Evolutionary conservation across 2,797 vertebrate genomes (phyloP).

Genomic region (Gymnocypris eckloni): DNA sequence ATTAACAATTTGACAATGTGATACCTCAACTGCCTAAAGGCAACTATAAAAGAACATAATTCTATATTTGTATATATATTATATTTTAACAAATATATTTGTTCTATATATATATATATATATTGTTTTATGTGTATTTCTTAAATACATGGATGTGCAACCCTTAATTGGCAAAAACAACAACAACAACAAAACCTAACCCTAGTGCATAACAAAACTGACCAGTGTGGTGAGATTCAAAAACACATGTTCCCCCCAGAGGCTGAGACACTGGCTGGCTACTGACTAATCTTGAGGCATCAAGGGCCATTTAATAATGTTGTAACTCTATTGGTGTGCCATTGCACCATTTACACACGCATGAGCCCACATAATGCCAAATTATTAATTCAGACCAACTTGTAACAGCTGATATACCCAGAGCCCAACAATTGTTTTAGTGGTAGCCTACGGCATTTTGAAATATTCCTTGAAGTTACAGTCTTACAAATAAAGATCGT

Average conservation of each 20-base stretch:
- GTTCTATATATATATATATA: too few relatives aligned
- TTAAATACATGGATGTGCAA: too few relatives aligned
- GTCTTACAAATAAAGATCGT: too few relatives aligned
- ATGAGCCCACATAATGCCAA: conserved; percentile 12
- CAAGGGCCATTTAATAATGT: conserved; percentile 23
- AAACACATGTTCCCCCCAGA: conserved; percentile 11
- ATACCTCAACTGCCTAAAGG: too few relatives aligned
- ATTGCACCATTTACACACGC: conserved; percentile 23
- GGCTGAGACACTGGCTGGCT: conserved; percentile 5
- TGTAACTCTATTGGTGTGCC: conserved; percentile 23
- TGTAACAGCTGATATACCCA: neutral
- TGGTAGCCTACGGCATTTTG: too few relatives aligned
- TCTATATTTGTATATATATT: neutral
- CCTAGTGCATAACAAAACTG: neutral
- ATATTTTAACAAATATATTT: too few relatives aligned
- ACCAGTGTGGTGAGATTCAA: conserved; percentile 30
- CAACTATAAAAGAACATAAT: too few relatives aligned
- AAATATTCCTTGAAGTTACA: too few relatives aligned
- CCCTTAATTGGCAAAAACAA: neutral
- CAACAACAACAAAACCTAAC: neutral
- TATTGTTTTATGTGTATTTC: too few relatives aligned
- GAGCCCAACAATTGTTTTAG: neutral
- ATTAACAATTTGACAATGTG: too few relatives aligned
- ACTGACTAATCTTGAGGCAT: conserved; percentile 19
- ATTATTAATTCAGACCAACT: neutral